These are phyloP conservation scores for Anableps anableps DNA, from an alignment of 2,797 vertebrate species.

Conservation along the genomic window DNA sequence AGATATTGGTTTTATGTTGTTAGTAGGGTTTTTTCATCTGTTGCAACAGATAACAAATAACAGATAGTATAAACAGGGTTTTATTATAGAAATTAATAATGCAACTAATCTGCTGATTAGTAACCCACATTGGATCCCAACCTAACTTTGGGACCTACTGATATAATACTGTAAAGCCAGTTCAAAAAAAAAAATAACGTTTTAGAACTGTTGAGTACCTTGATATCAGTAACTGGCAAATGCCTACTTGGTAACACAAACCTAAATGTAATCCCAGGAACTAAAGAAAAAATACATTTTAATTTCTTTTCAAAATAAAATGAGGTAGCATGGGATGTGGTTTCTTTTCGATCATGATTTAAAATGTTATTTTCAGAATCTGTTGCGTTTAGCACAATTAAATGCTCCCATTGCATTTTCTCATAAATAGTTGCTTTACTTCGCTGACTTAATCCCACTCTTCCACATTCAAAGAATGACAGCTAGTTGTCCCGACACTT, in stretches of 20 bases:
- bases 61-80: too few relatives aligned
- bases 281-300: not conserved
- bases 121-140: too few relatives aligned
- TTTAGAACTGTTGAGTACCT: too few relatives aligned
- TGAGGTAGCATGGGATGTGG: not conserved
- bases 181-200: too few relatives aligned
- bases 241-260: not conserved
- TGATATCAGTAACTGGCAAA: not conserved
- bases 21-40: too few relatives aligned
- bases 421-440: constrained; percentile 36
- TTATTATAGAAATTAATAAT: too few relatives aligned
- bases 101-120: too few relatives aligned
- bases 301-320: not conserved
- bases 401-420: constrained; percentile 60
- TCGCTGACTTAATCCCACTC: not conserved
- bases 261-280: not conserved
- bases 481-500: not conserved
- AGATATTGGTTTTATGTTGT: too few relatives aligned
- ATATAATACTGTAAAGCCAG: too few relatives aligned
- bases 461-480: not conserved
- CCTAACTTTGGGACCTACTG: too few relatives aligned
- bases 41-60: too few relatives aligned
- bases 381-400: constrained; percentile 64
- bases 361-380: constrained; percentile 64
- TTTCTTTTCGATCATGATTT: not conserved